These are phyloP conservation scores for Crepidodera aurea DNA, from an alignment of 2,888 invertebrate species.

Conservation along the genomic window DNA sequence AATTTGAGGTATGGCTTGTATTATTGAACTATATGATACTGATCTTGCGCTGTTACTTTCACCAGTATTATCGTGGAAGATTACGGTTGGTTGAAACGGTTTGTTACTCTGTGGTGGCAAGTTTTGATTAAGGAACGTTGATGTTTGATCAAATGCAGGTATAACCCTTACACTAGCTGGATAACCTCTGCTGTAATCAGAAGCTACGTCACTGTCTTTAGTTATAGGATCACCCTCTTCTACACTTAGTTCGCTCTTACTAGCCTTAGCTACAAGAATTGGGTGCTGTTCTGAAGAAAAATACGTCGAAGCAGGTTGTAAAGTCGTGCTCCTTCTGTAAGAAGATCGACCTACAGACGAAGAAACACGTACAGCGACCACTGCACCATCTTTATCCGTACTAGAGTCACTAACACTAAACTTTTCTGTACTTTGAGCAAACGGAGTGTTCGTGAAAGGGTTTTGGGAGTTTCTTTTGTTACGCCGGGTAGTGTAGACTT, in stretches of 20 bases:
- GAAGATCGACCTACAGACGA: conserved; percentile 59
- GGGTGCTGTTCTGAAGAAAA: conserved; percentile 53
- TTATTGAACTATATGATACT: conserved; percentile 66
- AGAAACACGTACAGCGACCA: conserved; percentile 65
- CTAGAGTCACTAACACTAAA: conserved; percentile 33
- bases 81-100: conserved; percentile 65
- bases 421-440: conserved; percentile 38
- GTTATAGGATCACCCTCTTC: conserved; percentile 68
- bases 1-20: conserved; percentile 56
- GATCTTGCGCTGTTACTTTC: conserved; percentile 61
- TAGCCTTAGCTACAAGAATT: conserved; percentile 65
- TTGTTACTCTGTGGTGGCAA: conserved; percentile 53
- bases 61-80: conserved; percentile 62
- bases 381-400: conserved; percentile 56
- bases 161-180: conserved; percentile 50
- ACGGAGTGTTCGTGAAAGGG: conserved; percentile 40
- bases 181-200: conserved; percentile 44
- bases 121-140: conserved; percentile 57
- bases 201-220: conserved; percentile 51
- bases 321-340: conserved; percentile 33
- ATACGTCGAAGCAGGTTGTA: conserved; percentile 1
- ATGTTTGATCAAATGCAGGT: conserved; percentile 62
- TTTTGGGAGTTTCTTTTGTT: conserved; percentile 29
- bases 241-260: conserved; percentile 67
- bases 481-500: conserved; percentile 20